phyloP scores from a whole-genome alignment of 2,113 vertebrate genomes.

The Chelonoidis abingdonii region DNA sequence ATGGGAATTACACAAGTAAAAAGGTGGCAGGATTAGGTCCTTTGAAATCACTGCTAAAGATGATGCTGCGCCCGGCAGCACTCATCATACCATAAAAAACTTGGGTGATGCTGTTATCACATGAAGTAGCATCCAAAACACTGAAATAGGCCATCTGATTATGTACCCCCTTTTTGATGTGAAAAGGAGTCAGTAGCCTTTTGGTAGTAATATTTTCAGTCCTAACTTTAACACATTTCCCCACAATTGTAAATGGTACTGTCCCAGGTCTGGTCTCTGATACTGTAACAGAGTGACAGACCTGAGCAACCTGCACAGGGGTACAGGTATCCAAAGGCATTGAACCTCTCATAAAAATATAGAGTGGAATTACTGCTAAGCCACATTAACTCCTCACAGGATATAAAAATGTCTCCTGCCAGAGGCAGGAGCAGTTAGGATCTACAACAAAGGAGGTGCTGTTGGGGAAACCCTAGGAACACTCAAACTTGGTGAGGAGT shows the following conservation, averaged over 20 bases:
- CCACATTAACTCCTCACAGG: neutral
- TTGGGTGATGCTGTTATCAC: neutral
- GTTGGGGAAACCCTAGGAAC: neutral
- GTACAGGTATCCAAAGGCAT: neutral
- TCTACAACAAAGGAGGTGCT: neutral
- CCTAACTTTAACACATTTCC: neutral
- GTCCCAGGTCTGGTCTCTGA: neutral
- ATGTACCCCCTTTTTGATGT: neutral
- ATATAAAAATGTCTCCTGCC: neutral
- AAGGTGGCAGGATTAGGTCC: neutral
- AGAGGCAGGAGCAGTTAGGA: neutral
- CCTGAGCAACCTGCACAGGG: neutral
- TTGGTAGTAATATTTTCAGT: neutral
- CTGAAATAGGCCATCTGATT: neutral
- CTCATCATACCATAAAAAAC: neutral
- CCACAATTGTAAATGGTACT: neutral
- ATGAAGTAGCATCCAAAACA: neutral
- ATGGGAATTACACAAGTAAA: neutral
- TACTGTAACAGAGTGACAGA: neutral
- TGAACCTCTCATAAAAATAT: neutral
- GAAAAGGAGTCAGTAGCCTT: neutral
- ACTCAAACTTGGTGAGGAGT: fast-evolving
- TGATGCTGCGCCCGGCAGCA: neutral
- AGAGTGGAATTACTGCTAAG: neutral
- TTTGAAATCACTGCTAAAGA: fast-evolving